Evolutionary conservation across 2,113 vertebrate genomes (phyloP), one percentile per base, ranked within the genome.

Genomic region (Stigmatopora nigra): DNA sequence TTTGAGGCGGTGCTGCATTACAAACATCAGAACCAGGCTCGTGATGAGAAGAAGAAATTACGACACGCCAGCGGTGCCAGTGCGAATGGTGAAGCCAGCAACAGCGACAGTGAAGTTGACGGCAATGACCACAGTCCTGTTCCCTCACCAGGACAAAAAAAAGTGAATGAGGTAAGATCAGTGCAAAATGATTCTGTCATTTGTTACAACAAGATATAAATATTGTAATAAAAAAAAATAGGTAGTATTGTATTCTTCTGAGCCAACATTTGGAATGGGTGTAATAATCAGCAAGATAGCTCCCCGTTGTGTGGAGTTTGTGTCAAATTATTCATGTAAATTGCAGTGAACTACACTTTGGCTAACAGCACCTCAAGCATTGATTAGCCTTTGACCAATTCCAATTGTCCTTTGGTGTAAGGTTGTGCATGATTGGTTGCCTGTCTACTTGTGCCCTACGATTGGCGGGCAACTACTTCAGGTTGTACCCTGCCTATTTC

Each of bases 1-100:
- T 99, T 99, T 3, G 97, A 99, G 70, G 95, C 97, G 0, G 97
- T 99, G 67, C 91, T 99, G 7, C 96, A 99, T 87, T 99, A 97
- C 85, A 99, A 99, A 71, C 96, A 99, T 62, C 95, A 98, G 75
- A 95, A 94, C 88, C 92, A 95, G 66, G 93, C 92, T 58, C 92
- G 94, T 0, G 94, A 98, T 0, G 95, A 98, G 68, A 96, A 97
- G 88, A 98, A 97, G 89, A 97, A 98, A 49, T 84, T 94, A 2
- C 92, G 95, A 0, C 97, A 97, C 0, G 72, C 91, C 49, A 97
- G 96, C 0, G 94, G 93, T 0, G 89, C 94, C 83, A 98, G 93
- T 0, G 88, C 92, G 60, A 93, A 93, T 82, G 95, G 93, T 0
- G 96, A 99, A 78, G 95, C 94, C 78, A 98, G 95, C 88, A 97